A percentile compares a stretch with the other conserved stretches of the same genome.
phyloP scores from a whole-genome alignment of 1,140 invertebrate species.

The Heliconius congener region DNA sequence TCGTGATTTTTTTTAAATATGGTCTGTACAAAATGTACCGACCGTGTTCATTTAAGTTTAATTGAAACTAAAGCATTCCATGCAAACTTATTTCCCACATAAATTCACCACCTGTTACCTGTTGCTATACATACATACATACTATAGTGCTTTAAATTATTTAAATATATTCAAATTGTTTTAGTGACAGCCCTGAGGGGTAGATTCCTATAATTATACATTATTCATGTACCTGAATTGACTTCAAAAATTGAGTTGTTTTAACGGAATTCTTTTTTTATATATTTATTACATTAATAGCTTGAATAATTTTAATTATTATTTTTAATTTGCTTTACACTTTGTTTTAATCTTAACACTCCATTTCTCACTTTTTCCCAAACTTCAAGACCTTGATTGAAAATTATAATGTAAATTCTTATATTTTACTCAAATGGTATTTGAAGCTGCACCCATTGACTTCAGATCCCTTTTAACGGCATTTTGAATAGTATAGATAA shows the following conservation, averaged over 20 bases:
- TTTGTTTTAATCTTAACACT: too few relatives aligned
- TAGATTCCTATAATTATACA: constrained; percentile 26
- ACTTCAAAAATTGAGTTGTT: constrained; percentile 14
- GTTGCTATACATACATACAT: not conserved
- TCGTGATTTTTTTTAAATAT: not conserved
- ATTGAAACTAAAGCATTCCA: constrained; percentile 16
- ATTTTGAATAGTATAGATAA: constrained; percentile 33
- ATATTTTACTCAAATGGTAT: too few relatives aligned
- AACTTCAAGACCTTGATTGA: too few relatives aligned
- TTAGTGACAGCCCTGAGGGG: constrained; percentile 45
- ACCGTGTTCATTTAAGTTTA: not conserved
- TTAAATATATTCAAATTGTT: constrained; percentile 56
- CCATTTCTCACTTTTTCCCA: too few relatives aligned
- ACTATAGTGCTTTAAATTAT: constrained; percentile 45
- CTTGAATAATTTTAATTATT: too few relatives aligned
- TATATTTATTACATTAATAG: not conserved
- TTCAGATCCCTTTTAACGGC: not conserved
- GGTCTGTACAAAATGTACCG: not conserved
- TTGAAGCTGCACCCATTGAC: not conserved
- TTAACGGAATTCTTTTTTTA: not conserved
- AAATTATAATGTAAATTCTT: too few relatives aligned
- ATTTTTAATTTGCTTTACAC: too few relatives aligned
- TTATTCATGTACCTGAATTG: constrained; percentile 10
- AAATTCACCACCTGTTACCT: constrained; percentile 61
- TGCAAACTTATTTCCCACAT: constrained; percentile 55